Base-by-base conservation (phyloP, 2,113 vertebrate species). In the Agapornis roseicollis region DNA sequence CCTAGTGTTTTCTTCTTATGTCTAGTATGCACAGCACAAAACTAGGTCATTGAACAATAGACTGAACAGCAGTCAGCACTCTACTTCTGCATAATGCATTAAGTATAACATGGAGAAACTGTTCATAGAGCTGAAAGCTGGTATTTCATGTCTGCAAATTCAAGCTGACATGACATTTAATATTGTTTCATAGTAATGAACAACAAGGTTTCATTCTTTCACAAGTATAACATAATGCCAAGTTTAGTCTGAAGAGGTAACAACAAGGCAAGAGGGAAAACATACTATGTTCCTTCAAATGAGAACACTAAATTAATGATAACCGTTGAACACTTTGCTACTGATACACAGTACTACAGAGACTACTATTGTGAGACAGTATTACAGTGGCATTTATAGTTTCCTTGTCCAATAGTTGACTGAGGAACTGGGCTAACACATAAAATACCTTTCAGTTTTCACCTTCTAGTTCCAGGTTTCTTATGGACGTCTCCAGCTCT, bases 31-130 rank as follows among this genome's bases (percentile, higher is more conserved):
- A 98, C 97, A 97, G 98, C 92, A 91, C 97, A 98, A 98, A 99
- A 99, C 97, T 99, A 99, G 99, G 99, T 99, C 99, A 99, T 96
- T 98, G 98, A 99, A 99, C 99, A 99, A 99, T 99, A 98, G 98
- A 96, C 96, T 92, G 97, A 97, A 98, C 98, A 98, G 99, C 98
- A 98, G 98, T 98, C 98, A 97, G 98, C 98, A 98, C 98, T 99
- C 98, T 98, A 95, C 98, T 98, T 97, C 98, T 99, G 98, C 99
- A 99, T 99, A 99, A 99, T 99, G 98, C 98, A 99, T 99, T 98
- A 99, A 98, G 98, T 98, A 97, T 99, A 99, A 99, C 99, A 98
- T 98, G 98, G 98, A 98, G 98, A 98, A 98, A 98, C 98, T 98
- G 98, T 98, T 99, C 96, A 76, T 96, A 83, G 97, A 97, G 98